phyloP scores from a whole-genome alignment of 2,113 vertebrate genomes.

The Tragelaphus strepsiceros region DNA sequence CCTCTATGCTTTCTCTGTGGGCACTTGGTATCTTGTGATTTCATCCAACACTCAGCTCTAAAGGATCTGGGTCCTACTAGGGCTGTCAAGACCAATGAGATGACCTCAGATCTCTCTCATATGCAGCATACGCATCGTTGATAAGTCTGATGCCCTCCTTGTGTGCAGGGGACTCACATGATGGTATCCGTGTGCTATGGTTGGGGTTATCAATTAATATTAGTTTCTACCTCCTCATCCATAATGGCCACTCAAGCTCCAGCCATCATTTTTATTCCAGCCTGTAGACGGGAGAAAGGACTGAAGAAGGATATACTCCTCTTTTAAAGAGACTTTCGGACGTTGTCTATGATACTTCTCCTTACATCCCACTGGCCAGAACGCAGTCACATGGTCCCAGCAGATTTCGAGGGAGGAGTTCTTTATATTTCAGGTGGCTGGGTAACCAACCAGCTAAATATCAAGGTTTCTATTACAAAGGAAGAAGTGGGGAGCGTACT shows the following conservation, averaged over 20 bases:
- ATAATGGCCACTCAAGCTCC: not conserved
- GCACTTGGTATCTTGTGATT: not conserved
- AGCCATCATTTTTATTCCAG: not conserved
- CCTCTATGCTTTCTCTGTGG: not conserved
- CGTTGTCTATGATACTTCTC: not conserved
- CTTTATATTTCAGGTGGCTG: not conserved
- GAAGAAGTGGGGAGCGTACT: not conserved
- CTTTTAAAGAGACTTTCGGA: not conserved
- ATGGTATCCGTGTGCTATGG: not conserved
- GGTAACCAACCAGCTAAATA: not conserved
- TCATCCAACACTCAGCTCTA: not conserved
- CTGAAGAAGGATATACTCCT: not conserved
- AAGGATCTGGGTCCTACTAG: not conserved
- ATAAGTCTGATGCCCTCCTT: not conserved
- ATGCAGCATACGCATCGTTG: not conserved
- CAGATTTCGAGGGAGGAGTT: not conserved
- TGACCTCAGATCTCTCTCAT: not conserved
- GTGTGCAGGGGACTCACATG: not conserved
- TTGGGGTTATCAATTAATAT: not conserved
- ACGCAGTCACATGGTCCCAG: not conserved
- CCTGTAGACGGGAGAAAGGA: not conserved
- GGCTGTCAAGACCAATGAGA: not conserved
- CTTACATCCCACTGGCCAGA: not conserved
- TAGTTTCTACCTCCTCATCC: not conserved
- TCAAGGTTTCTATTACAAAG: not conserved